Evolutionary conservation across 2,113 vertebrate genomes (phyloP).

Genomic region (Melanerpes formicivorus): DNA sequence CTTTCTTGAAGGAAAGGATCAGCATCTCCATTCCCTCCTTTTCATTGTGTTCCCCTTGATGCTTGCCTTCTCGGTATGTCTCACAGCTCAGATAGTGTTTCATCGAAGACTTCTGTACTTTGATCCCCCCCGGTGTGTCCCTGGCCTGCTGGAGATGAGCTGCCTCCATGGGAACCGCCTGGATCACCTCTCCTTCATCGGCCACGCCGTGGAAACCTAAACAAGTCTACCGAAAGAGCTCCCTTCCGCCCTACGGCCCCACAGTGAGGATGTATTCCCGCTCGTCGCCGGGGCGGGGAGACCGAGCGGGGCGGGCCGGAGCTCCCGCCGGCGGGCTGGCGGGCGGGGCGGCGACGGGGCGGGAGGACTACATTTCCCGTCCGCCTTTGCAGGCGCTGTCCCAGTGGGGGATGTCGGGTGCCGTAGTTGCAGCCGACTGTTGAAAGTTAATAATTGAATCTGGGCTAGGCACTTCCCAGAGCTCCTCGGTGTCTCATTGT

Average conservation of each 20-base stretch:
- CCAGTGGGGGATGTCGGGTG: conserved; percentile 22
- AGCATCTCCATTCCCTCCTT: neutral
- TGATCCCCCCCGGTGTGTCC: neutral
- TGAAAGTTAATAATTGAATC: conserved; percentile 19
- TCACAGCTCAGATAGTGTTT: accelerated
- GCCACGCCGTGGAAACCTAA: neutral
- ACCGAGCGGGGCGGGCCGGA: neutral
- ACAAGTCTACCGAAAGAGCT: accelerated
- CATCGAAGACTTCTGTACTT: accelerated
- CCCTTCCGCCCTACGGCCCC: neutral
- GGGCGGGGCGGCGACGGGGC: neutral
- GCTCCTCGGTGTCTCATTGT: neutral
- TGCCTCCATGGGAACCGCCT: accelerated
- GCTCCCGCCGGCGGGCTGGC: neutral
- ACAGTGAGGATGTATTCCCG: neutral
- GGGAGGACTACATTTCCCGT: conserved; percentile 44
- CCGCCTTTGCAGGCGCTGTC: conserved; percentile 6
- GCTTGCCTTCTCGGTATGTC: no score
- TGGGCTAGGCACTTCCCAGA: conserved; percentile 19
- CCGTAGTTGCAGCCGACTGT: conserved; percentile 17
- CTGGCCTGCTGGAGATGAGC: neutral
- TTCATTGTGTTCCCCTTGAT: accelerated
- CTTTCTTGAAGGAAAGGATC: neutral
- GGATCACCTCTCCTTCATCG: neutral
- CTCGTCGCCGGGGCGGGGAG: neutral